Base-by-base conservation (phyloP, 2,888 invertebrate species). In the Molanna angustata region DNA sequence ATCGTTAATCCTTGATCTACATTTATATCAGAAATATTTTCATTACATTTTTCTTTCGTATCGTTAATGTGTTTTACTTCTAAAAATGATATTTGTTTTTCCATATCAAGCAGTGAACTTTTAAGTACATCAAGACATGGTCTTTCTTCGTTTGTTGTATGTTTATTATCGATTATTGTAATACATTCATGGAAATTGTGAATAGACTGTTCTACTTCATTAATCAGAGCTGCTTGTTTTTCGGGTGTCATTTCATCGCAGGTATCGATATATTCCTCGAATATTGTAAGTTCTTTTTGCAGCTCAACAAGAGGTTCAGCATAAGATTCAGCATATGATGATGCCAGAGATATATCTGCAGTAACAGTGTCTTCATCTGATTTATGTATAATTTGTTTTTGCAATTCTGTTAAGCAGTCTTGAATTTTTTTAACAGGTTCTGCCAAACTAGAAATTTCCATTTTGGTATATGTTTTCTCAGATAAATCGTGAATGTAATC, bases 181-280 rank as follows among this genome's bases (percentile, higher is more conserved):
- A 76, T 62, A 58, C 65, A 68, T 19, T 71, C 67, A 63, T 71
- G 66, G 55, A 74, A 66, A 1, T 63, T 65, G 45, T 70, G 67
- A 46, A 74, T 68, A 62, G 70, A 70, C 52, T 68, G 68, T 53
- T 71, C 69, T 1, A 74, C 64, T 61, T 70, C 69, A 43, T 66
- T 64, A 20, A 72, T 66, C 32, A 74, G 55, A 19, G 65, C 62
- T 37, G 69, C 64, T 39, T 71, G 67, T 54, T 69, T 64, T 40
- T 62, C 63, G 47, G 66, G 62, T n/a, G 52, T 20, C 14, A 49
- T 54, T 2, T 56, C 43, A 16, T 59, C 45, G 22, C 63, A 62
- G 32, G 67, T 66, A 1, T 61, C 60, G 58, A 68, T 63, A 7
- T 70, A 64, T 43, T 71, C 64, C 32, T 65, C 62, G 22, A 64